Base-by-base conservation (phyloP, 2,888 invertebrate species). In the Caenorhabditis doughertyi region DNA sequence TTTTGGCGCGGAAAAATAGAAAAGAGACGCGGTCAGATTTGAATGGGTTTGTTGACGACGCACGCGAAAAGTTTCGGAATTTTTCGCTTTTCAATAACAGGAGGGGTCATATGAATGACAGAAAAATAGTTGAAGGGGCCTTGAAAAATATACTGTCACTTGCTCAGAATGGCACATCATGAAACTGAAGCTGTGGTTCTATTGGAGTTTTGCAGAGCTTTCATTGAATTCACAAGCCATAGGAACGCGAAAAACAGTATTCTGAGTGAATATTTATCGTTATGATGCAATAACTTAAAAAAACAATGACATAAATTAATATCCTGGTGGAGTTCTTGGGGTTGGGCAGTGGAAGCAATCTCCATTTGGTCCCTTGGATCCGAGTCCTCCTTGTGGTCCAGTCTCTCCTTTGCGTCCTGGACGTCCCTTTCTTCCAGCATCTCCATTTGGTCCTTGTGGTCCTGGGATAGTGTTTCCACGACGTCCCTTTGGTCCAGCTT, bases 321-420 rank as follows among this genome's bases (percentile, higher is more conserved):
- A 89, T 49, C 89, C 89, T 76, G 88, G 88, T 64, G 89, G 89
- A 55, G 88, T 88, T 68, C 89, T 79, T 68, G 90, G 90, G 51
- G 84, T 74, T 70, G 90, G 89, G 84, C 90, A 90, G 83, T 90
- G 90, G 74, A 81, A 76, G 83, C 90, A 90, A 67, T 87, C 87
- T 81, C 90, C 90, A 51, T 86, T 83, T 58, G 84, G 73, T 70
- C 89, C 89, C 49, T 76, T 71, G 49, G 83, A 82, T 81, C 89
- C 90, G 21, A 87, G 82, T n/a, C 80, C 79, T 81, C 90, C 90
- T 39, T 76, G 85, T 55, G 76, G 65, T 81, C 90, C 90, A 9
- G 84, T 55, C 49, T 87, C 84, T 84, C 89, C 89, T 67, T 84
- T 84, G 53, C 60, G 80, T 55, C 89, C 89, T 21, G 85, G 70